A percentile compares a stretch with the other conserved stretches of the same genome.
Conservation (phyloP, 2,888 invertebrate genomes). For the Saturnia pavonia region DNA sequence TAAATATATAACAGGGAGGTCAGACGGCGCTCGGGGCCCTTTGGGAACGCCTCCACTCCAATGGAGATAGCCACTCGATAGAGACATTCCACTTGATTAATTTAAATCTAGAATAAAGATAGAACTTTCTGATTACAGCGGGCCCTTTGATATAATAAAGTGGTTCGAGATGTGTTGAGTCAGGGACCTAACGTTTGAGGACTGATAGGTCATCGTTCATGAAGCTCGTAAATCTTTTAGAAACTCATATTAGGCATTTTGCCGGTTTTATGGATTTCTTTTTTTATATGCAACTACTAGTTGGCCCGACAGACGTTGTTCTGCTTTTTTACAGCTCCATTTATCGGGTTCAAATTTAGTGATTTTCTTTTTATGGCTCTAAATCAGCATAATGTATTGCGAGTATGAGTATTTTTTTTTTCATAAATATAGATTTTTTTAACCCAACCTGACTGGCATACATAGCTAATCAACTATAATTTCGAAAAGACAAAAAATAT, state of each 20-base stretch:
- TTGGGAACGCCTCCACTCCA: slow-evolving; percentile 38
- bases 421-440: no score
- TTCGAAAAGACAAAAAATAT: no score
- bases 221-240: slow-evolving; percentile 18
- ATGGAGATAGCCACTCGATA: slow-evolving; percentile 42
- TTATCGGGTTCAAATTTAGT: no score
- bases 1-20: slow-evolving; percentile 50
- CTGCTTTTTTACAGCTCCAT: no score
- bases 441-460: no score
- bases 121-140: slow-evolving; percentile 21
- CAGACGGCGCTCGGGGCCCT: slow-evolving; percentile 39
- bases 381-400: no score
- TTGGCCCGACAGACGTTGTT: neutral
- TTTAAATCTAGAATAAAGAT: slow-evolving; percentile 42
- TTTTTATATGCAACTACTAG: neutral
- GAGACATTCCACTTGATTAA: slow-evolving; percentile 56
- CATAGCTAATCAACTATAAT: no score
- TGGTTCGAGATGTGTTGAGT: slow-evolving; percentile 19
- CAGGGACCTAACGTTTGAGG: slow-evolving; percentile 17
- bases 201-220: slow-evolving; percentile 19
- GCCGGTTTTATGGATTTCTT: neutral
- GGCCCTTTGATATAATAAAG: slow-evolving; percentile 20
- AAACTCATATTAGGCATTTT: slow-evolving; percentile 11
- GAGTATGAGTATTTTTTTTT: no score
- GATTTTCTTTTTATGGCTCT: no score